Evolutionary conservation across 2,113 vertebrate species (phyloP).

Genomic region (Myotis brandtii): DNA sequence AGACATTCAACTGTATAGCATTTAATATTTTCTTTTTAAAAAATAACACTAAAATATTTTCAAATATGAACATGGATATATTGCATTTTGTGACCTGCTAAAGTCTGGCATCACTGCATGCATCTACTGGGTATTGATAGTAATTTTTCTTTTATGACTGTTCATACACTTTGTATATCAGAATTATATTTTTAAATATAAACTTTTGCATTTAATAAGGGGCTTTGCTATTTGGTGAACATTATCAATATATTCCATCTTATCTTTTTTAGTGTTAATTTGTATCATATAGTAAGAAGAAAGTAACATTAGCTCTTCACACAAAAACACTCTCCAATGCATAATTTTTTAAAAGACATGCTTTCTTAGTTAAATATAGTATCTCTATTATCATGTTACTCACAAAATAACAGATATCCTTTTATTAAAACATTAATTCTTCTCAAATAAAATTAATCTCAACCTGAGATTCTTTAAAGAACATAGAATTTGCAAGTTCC

Average conservation of each 20-base stretch:
- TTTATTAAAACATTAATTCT: slow-evolving; percentile 26
- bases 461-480: background rate
- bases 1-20: background rate
- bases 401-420: background rate
- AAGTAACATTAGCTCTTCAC: background rate
- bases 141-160: background rate
- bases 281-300: background rate
- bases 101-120: background rate
- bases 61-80: background rate
- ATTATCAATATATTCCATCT: background rate
- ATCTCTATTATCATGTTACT: background rate
- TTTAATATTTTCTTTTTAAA: background rate
- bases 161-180: background rate
- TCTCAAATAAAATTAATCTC: background rate
- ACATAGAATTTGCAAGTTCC: background rate
- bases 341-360: background rate
- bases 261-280: background rate
- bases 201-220: background rate
- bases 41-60: background rate
- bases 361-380: background rate
- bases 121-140: background rate
- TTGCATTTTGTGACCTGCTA: background rate
- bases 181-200: background rate
- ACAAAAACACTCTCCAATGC: background rate
- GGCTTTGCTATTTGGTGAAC: background rate